These are phyloP conservation scores for Ornithoptera priamus DNA, from an alignment of 2,888 invertebrate genomes.

Conservation along the genomic window DNA sequence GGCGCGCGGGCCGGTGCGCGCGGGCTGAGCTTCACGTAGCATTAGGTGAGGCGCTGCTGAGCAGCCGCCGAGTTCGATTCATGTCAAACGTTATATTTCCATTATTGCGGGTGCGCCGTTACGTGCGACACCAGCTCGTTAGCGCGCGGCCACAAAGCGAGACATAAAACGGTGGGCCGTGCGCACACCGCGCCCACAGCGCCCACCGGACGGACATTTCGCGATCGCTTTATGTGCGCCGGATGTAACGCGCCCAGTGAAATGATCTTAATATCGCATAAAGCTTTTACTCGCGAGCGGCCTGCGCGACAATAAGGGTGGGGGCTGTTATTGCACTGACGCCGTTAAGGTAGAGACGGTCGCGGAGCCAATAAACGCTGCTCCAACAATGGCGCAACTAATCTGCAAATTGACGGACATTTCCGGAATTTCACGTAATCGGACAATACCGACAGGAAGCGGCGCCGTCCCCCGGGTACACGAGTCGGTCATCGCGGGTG, in stretches of 20 bases:
- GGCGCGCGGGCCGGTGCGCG: conserved; percentile 22
- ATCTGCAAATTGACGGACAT: conserved; percentile 39
- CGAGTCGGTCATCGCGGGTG: conserved; percentile 55
- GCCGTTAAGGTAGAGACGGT: conserved; percentile 24
- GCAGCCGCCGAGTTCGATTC: too few species aligned
- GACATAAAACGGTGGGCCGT: too few species aligned
- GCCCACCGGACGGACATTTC: conserved; percentile 27
- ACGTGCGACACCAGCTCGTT: too few species aligned
- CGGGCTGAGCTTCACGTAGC: conserved; percentile 26
- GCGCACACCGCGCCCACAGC: too few species aligned
- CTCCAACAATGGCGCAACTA: conserved; percentile 33
- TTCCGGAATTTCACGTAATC: conserved; percentile 37
- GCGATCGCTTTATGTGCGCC: conserved; percentile 59
- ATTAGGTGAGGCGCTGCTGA: background rate
- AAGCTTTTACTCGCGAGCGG: conserved; percentile 39
- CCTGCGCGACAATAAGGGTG: conserved; percentile 49
- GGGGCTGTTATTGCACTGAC: conserved; percentile 39
- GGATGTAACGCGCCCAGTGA: conserved; percentile 63
- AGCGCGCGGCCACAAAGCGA: too few species aligned
- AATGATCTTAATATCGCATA: conserved; percentile 70
- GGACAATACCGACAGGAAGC: conserved; percentile 4
- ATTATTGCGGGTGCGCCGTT: too few species aligned
- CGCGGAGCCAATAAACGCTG: conserved; percentile 31
- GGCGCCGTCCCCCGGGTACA: conserved; percentile 19
- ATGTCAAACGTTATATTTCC: too few species aligned